Evolutionary conservation across 2,888 invertebrate species (phyloP), one percentile per base, ranked within the genome.

Genomic region (Tupiocoris notatus): DNA sequence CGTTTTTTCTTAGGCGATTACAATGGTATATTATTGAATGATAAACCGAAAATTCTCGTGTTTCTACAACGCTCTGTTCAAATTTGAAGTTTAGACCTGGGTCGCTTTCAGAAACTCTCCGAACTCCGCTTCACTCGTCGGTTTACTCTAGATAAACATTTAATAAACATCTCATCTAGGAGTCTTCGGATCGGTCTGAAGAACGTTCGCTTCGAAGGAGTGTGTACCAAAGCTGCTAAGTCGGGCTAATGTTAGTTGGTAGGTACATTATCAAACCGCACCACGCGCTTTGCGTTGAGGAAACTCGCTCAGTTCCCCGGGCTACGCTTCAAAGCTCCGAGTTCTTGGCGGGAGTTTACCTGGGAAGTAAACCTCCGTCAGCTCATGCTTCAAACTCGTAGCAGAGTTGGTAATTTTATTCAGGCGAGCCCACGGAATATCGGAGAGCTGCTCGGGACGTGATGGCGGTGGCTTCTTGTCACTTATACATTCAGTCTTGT

Each of bases 91-190:
- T 12, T 12, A 39, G 58, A 22, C 7, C 22, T 20, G 20, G 62
- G 20, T 16, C 62, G 22, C 39, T 39, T 39, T 39, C 39, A 7
- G 6, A 39, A 39, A 39, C 12, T 22, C 23, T 3, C 58, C 58
- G 7, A 18, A n/a, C 58, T 20, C 56, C 57, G 67, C 56, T 67
- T 67, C 56, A 22, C 22, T 20, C 67, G 18, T 54, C 67, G 18
- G 58, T 59, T 70, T 20, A 21, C 73, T 59, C 70, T 75, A 59
- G 75, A 75, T 75, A 75, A 74, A 75, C 75, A 75, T 75, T 75
- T 75, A 75, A 75, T 75, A 75, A 75, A 75, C 75, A 75, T 65
- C 75, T 25, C 75, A 75, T 75, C 75, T 75, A 75, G 75, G 65
- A 73, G 62, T 73, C 73, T 57, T 21, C 12, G 39, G 39, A 7